Evolutionary conservation across 2,888 invertebrate species (phyloP), one percentile per base, ranked within the genome.

Genomic region (Serripes groenlandicus): DNA sequence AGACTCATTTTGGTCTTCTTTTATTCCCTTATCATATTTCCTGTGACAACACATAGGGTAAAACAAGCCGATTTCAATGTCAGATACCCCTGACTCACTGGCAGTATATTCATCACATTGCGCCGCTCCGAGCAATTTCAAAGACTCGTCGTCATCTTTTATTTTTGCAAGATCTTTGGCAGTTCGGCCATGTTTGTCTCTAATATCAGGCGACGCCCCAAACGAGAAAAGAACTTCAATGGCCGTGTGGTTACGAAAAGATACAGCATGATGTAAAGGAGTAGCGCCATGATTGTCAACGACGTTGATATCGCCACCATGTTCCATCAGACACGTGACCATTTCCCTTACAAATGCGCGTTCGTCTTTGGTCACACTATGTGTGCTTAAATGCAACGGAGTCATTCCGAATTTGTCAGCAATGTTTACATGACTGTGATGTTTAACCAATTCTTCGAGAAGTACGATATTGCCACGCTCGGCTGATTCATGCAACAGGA

Each of bases 231-330:
- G 37, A 37, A 5, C 26, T n/a, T 54, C 42, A 26, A 72, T 37
- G n/a, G 78, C 78, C 49, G 37, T 52, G 35, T 66, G 64, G 66
- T 73, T 78, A 26, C 56, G 64, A 21, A 78, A 23, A 26, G 35
- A 32, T 5, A 78, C 54, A 30, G 78, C 72, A 66, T 78, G 78
- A 26, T 78, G 78, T 42, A 78, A 35, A 23, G 78, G 78, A 3
- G 78, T 78, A 15, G 68, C n/a, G 28, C 78, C 78, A 54, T 72
- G 35, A 30, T 78, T 64, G 66, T 78, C 78, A n/a, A 54, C 35
- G 21, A 78, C 35, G 42, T 78, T 66, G 21, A 78, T 34, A 78
- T 56, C 56, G 18, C 35, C 72, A 54, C 56, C 78, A 28, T 54
- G 35, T 26, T 54, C 15, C 7, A 72, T 34, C 21, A 78, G 37